phyloP scores from a whole-genome alignment of 2,888 invertebrate genomes.

The Eupithecia abbreviata region DNA sequence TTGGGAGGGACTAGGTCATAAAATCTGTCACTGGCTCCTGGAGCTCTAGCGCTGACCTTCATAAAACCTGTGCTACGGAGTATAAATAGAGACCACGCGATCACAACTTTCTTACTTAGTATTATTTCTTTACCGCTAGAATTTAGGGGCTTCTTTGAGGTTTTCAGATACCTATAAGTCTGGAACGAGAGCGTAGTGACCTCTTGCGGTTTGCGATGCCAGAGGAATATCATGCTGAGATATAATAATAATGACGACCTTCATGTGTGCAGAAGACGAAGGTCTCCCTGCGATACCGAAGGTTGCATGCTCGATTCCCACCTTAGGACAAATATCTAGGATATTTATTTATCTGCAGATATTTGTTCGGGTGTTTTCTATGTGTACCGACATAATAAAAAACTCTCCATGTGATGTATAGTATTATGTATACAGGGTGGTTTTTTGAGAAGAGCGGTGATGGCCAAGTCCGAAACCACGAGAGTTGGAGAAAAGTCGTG shows the following conservation, averaged over 20 bases:
- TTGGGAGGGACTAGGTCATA: no score
- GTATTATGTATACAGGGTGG: no score
- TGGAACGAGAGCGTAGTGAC: neutral
- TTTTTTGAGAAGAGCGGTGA: no score
- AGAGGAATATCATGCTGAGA: neutral
- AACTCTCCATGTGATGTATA: no score
- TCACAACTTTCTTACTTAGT: neutral
- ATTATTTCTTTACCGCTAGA: neutral
- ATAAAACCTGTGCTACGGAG: neutral
- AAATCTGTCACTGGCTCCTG: no score
- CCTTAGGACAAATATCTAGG: neutral
- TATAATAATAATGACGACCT: neutral
- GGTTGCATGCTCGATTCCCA: neutral
- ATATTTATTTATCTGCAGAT: neutral
- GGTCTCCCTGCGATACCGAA: neutral
- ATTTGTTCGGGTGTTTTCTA: no score
- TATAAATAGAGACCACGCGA: neutral
- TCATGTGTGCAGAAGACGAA: neutral
- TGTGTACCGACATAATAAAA: no score
- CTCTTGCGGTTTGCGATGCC: neutral
- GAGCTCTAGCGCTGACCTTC: neutral
- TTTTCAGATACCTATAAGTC: neutral
- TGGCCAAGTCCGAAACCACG: no score
- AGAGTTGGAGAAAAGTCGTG: no score
- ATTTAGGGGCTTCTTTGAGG: neutral